phyloP scores from a whole-genome alignment of 2,797 vertebrate species.

The Scomberomorus guttatus region DNA sequence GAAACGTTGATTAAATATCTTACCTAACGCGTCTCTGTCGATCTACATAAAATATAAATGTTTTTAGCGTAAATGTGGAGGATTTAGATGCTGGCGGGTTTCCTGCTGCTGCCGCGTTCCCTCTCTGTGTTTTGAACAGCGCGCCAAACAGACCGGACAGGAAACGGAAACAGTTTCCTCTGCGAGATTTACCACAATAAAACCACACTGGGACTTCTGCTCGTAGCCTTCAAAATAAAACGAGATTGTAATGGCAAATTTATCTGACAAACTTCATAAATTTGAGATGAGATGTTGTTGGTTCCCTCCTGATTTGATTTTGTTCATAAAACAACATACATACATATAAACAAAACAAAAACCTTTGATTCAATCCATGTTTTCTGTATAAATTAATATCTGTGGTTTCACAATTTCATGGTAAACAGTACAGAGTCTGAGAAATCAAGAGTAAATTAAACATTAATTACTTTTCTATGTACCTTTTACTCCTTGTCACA shows the following conservation, averaged over 20 bases:
- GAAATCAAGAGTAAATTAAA: no score
- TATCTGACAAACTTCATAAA: no score
- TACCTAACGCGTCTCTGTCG: slow-evolving; percentile 22
- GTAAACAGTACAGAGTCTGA: no score
- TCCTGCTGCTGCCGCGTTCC: slow-evolving; percentile 52
- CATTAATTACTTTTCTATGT: no score
- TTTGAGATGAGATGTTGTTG: no score
- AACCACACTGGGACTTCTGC: background rate
- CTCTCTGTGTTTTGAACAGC: slow-evolving; percentile 68
- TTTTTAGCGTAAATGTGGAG: background rate
- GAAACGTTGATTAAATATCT: background rate
- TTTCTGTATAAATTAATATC: no score
- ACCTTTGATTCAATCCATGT: no score
- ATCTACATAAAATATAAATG: background rate
- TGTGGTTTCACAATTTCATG: no score
- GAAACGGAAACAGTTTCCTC: slow-evolving; percentile 52
- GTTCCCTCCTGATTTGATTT: no score
- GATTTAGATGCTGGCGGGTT: background rate
- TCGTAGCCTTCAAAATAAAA: slow-evolving; percentile 42
- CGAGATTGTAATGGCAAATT: no score
- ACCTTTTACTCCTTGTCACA: background rate
- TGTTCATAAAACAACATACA: no score
- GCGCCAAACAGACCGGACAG: slow-evolving; percentile 46
- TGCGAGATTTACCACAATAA: background rate
- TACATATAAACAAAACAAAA: no score